A percentile compares a stretch with the other conserved stretches of the same genome.
phyloP scores from a whole-genome alignment of 2,797 vertebrate species.

The Coccyzus lansbergi region DNA sequence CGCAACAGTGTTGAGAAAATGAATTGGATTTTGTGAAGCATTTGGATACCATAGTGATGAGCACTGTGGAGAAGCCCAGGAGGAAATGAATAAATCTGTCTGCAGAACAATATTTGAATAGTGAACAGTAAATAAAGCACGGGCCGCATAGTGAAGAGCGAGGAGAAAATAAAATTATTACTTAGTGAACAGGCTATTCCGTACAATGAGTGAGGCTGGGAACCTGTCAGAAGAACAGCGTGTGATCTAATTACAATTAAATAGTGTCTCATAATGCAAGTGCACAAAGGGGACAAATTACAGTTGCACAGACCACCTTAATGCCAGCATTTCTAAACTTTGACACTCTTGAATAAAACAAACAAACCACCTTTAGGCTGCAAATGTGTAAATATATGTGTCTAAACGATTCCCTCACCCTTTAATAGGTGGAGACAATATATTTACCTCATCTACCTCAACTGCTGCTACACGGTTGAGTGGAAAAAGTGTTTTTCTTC shows the following conservation, averaged over 20 bases:
- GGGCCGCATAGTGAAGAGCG: not conserved
- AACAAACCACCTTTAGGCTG: not conserved
- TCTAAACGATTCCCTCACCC: not conserved
- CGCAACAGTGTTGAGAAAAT: not conserved
- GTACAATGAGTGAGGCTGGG: not conserved
- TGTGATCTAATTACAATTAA: conserved; percentile 38
- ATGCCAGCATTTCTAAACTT: not conserved
- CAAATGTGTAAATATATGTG: not conserved
- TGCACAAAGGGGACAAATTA: not conserved
- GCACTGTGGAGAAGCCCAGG: conserved; percentile 31
- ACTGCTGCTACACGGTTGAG: not conserved
- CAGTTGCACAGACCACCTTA: not conserved
- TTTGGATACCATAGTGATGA: conserved; percentile 51
- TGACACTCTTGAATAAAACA: not conserved
- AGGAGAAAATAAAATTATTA: conserved; percentile 47
- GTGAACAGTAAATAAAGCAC: conserved; percentile 41
- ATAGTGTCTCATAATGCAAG: not conserved
- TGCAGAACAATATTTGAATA: conserved; percentile 60
- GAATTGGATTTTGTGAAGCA: conserved; percentile 29
- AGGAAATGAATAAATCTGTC: conserved; percentile 63
- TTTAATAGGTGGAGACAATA: not conserved
- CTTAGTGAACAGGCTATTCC: not conserved
- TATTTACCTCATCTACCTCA: not conserved
- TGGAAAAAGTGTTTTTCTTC: not conserved
- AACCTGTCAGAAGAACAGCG: not conserved